Evolutionary conservation across 2,888 invertebrate genomes (phyloP), one percentile per base, ranked within the genome.

Genomic region (Metacarcinus magister): DNA sequence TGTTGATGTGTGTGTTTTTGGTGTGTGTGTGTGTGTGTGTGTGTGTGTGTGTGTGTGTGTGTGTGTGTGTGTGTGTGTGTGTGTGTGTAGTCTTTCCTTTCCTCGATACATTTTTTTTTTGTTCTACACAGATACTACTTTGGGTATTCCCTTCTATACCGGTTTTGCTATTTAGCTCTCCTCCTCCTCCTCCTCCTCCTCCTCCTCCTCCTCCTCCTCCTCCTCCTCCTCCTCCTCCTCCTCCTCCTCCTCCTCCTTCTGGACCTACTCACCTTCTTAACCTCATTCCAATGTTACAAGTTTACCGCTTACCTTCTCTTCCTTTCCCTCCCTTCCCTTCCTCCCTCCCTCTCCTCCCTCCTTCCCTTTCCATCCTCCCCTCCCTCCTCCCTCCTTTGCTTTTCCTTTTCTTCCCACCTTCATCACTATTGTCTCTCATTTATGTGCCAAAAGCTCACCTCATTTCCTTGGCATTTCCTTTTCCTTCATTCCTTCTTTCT

Each of bases 21-120:
- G 32, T 43, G 91, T 43, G 91, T 43, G 91, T 43, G 91, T 43
- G 44, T 43, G 91, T 91, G 91, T 91, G 91, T 91, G 91, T 91
- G 91, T 91, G 91, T 91, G 91, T 91, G 91, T 16, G 32, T 43
- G 91, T 16, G 91, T 43, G 91, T 43, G 91, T 0, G 44, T 91
- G 91, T 91, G 91, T 28, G 91, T 91, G 91, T 39, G 91, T 91
- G 91, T 28, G 44, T 54, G 54, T 54, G 8, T 54, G 16, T 7
- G 54, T 54, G 16, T 13, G 54, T 13, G 16, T 16, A 7, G 28
- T 32, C 43, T 32, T 43, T 32, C 44, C 39, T 43, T 44, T 92
- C 7, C 5, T 5, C 13, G 8, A 0, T 54, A 16, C 54, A 10
- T 54, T 13, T 10, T 13, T 54, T 54, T 54, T 54, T 54, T 54